phyloP scores from a whole-genome alignment of 2,888 invertebrate genomes.

The Halocaridina rubra region DNA sequence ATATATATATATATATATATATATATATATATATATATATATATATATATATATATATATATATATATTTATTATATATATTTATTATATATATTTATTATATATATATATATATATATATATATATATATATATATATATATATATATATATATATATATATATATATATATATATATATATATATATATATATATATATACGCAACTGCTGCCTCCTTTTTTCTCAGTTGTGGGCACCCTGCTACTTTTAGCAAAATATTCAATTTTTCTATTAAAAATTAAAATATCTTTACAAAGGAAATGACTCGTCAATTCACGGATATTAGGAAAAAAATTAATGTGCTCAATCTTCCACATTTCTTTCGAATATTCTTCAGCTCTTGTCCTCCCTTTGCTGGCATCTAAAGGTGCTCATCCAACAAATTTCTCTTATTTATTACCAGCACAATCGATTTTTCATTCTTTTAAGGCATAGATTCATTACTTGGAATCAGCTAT shows the following conservation, averaged over 20 bases:
- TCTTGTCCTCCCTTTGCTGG: not conserved
- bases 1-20: conserved; percentile 6
- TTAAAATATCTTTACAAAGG: conserved; percentile 3
- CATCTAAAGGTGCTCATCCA: not conserved
- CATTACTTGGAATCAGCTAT: too few species aligned
- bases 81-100: not conserved
- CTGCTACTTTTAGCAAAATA: conserved; percentile 1
- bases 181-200: conserved; percentile 10
- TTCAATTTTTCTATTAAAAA: not conserved
- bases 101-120: not conserved
- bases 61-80: not conserved
- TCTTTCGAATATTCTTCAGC: not conserved
- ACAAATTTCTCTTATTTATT: too few species aligned
- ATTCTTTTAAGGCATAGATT: too few species aligned
- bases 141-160: not conserved
- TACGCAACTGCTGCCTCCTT: not conserved
- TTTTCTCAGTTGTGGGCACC: too few species aligned
- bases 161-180: not conserved
- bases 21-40: conserved; percentile 2
- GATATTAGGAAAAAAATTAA: not conserved
- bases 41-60: conserved; percentile 7
- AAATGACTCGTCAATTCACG: not conserved
- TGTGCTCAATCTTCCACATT: not conserved
- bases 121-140: not conserved
- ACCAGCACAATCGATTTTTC: too few species aligned